Base-by-base conservation (phyloP, 2,797 vertebrate species). In the Lacerta viridis region DNA sequence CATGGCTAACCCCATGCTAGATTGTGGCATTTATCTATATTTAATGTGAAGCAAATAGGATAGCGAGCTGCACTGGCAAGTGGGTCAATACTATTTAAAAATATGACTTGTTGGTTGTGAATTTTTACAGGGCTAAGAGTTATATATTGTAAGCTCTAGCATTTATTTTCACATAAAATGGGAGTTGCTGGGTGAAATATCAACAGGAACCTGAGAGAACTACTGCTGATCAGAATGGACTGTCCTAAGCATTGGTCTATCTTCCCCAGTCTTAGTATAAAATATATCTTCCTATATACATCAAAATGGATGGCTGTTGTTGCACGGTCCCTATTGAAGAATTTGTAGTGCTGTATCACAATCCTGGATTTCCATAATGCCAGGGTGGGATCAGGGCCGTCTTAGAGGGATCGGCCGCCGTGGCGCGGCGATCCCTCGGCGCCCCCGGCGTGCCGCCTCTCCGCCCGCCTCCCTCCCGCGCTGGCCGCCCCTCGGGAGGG, bases 131-230 rank as follows among this genome's bases (percentile, higher is more conserved):
- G 15, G 33, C 15, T 59, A 86, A 55, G 33, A 59, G 33, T 83
- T 92, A n/a, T 39, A 91, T 50, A 3, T 72, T 94, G 41, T 87
- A 59, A 55, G 8, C 72, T 88, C 64, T 61, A 29, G 79, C 89
- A 83, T 95, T 91, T 91, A 33, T 79, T 90, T 77, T 79, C 9
- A 25, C 92, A 91, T 83, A 27, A 80, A 90, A 92, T 15, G 68
- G 10, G 33, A 46, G 75, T 33, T 3, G 77, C 39, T 64, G 27
- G 33, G 33, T 41, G 66, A 81, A 81, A 11, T 6, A 80, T 76
- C 23, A 33, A 59, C 10, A 81, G 36, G 23, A 41, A 39, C 39
- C 20, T 27, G 7, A 39, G 39, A 20, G 9, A 76, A 41, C 75
- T 17, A 43, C 9, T 43, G 39, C 39, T 46, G 20, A 23, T 5